These are phyloP conservation scores for Clistopyga incitator DNA, from an alignment of 2,888 invertebrate genomes.

Conservation along the genomic window DNA sequence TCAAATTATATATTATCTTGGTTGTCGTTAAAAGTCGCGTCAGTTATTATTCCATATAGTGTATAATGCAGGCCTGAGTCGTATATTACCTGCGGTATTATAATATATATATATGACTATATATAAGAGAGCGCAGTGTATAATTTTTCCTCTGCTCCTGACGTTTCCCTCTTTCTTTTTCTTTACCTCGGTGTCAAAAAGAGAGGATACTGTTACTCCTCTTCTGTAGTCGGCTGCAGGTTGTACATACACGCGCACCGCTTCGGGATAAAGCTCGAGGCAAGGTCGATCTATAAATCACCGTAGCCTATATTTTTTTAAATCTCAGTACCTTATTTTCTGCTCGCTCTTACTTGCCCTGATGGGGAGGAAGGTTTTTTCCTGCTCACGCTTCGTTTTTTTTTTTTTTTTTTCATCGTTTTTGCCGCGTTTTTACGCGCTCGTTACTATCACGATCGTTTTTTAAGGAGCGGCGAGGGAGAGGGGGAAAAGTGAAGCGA, in stretches of 20 bases:
- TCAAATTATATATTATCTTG: slow-evolving; percentile 48
- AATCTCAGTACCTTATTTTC: slow-evolving; percentile 34
- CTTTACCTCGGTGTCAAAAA: not conserved
- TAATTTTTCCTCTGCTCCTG: slow-evolving; percentile 40
- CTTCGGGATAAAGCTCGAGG: slow-evolving; percentile 28
- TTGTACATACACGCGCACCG: slow-evolving; percentile 14
- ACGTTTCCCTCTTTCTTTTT: slow-evolving; percentile 13
- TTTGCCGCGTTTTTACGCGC: slow-evolving; percentile 13
- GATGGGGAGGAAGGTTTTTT: not conserved
- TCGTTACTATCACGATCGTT: slow-evolving; percentile 6
- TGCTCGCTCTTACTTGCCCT: not conserved
- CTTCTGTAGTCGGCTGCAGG: slow-evolving; percentile 15
- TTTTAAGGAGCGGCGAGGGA: not conserved
- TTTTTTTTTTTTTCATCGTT: not conserved
- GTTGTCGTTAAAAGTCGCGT: slow-evolving; percentile 35
- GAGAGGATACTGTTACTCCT: not conserved
- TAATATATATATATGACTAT: slow-evolving; percentile 25
- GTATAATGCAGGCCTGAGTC: slow-evolving; percentile 26
- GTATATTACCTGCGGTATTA: slow-evolving; percentile 31
- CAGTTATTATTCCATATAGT: slow-evolving; percentile 41
- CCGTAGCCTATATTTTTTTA: slow-evolving; percentile 26
- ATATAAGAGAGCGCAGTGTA: slow-evolving; percentile 32
- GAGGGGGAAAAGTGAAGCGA: not conserved
- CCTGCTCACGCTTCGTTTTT: not conserved
- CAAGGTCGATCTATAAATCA: slow-evolving; percentile 47